phyloP scores from a whole-genome alignment of 2,888 invertebrate species.

The Bruchidius siliquastri region DNA sequence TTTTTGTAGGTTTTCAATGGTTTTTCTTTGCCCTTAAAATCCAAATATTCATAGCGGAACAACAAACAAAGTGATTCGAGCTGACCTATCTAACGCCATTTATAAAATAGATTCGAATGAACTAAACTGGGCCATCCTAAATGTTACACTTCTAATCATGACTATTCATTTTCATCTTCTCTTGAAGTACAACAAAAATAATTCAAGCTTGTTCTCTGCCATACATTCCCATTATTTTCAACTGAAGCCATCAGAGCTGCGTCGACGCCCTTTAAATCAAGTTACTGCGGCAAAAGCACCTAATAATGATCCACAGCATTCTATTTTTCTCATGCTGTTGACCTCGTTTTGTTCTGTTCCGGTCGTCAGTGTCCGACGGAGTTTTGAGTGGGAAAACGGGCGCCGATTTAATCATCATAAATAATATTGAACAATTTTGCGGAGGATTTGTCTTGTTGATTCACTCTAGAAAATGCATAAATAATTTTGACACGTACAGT shows the following conservation, averaged over 20 bases:
- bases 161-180: background rate
- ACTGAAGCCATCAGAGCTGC: background rate
- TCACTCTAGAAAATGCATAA: no score
- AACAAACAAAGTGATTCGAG: no score
- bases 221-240: background rate
- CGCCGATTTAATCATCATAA: background rate
- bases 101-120: no score
- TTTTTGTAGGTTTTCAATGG: no score
- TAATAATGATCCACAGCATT: background rate
- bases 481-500: no score
- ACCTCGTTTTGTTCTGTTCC: background rate
- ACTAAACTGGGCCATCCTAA: no score
- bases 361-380: background rate
- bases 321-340: background rate
- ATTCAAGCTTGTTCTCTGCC: background rate
- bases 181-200: background rate
- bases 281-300: background rate
- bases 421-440: background rate
- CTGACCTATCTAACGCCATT: no score
- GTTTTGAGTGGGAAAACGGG: background rate
- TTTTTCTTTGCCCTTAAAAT: no score
- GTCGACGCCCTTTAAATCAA: background rate
- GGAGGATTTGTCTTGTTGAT: no score
- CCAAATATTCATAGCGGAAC: no score
- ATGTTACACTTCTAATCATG: background rate